These are phyloP conservation scores for Mus pahari DNA, from an alignment of 2,113 vertebrate species.

Conservation along the genomic window DNA sequence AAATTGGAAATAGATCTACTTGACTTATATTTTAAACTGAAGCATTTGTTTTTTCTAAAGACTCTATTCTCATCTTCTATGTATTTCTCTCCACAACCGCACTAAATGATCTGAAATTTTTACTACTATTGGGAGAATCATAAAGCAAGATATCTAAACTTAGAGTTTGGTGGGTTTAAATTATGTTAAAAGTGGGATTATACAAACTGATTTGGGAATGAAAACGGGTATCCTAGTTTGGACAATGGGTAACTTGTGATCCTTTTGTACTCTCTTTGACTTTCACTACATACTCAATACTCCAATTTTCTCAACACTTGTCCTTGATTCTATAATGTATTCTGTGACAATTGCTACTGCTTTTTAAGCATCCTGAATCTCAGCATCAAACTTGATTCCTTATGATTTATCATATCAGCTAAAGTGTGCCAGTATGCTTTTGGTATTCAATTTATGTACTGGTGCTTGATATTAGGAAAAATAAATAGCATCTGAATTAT, in stretches of 20 bases:
- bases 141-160: conserved; percentile 15
- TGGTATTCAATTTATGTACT: not conserved
- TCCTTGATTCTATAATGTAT: not conserved
- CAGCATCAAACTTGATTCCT: not conserved
- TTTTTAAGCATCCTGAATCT: not conserved
- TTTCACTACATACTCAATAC: not conserved
- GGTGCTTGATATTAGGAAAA: not conserved
- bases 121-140: not conserved
- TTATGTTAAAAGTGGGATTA: not conserved
- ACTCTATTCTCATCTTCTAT: not conserved
- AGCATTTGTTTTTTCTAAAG: not conserved
- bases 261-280: not conserved
- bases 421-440: not conserved
- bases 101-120: not conserved
- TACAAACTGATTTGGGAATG: not conserved
- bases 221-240: not conserved
- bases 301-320: not conserved
- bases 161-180: not conserved
- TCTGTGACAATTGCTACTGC: no score
- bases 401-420: not conserved
- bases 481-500: not conserved
- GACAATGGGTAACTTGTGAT: not conserved
- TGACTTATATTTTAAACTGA: not conserved
- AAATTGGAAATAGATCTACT: no score
- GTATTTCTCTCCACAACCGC: not conserved